These are phyloP conservation scores for Falco rusticolus DNA, from an alignment of 2,797 vertebrate genomes.

Conservation along the genomic window DNA sequence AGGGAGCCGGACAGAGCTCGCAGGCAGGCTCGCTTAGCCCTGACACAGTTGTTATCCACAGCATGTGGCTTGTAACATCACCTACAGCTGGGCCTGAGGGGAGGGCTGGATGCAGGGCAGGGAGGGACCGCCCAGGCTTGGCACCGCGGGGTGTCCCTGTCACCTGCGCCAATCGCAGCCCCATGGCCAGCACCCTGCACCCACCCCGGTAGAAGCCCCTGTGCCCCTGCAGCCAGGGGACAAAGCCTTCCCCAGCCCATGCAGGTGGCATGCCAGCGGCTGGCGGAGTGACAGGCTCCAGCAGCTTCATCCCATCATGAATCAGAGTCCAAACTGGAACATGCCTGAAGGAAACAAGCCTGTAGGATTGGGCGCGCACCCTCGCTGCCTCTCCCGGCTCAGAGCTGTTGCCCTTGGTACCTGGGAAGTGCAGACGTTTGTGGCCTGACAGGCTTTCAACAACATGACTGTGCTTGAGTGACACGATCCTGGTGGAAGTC, in stretches of 20 bases:
- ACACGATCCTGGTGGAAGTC: too few relatives aligned
- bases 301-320: not conserved
- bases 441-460: not conserved
- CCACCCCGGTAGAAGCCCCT: not conserved
- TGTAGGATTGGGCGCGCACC: not conserved
- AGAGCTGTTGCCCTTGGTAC: not conserved
- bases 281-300: not conserved
- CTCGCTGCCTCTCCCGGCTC: not conserved
- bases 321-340: not conserved
- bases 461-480: rapidly evolving
- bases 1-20: not conserved
- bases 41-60: rapidly evolving
- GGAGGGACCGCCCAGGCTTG: not conserved
- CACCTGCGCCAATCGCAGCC: not conserved
- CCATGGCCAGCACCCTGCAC: not conserved
- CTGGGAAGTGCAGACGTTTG: not conserved
- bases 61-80: not conserved
- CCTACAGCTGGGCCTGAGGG: not conserved
- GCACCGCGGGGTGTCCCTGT: not conserved
- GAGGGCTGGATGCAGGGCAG: not conserved
- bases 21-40: not conserved
- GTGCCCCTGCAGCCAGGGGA: rapidly evolving
- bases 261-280: not conserved
- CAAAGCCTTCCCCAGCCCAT: too few relatives aligned
- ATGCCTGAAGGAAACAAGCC: not conserved